Percentiles rank a stretch among this genome's conserved stretches.
Evolutionary conservation across 30 jellyfish, hydroid and myxozoan species (phyloP).

Genomic region (Rhopilema esculentum): DNA sequence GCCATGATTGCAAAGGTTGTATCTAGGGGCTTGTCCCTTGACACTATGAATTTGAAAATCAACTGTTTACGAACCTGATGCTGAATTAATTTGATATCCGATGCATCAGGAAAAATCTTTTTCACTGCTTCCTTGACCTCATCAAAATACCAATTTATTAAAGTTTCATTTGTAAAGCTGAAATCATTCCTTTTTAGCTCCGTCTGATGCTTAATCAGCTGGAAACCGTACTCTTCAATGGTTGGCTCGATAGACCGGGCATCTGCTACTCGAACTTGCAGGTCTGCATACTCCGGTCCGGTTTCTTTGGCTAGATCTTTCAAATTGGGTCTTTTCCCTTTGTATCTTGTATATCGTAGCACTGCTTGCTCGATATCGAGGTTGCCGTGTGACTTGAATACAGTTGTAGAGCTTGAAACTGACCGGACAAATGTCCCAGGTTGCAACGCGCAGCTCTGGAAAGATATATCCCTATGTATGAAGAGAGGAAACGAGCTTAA

Average conservation of each 20-base stretch:
- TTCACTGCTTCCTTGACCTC: conserved; percentile 14
- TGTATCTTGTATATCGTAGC: background rate
- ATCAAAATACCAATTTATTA: background rate
- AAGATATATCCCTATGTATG: too few species aligned
- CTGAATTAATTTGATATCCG: background rate
- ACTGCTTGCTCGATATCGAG: background rate
- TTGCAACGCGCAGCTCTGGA: too few species aligned
- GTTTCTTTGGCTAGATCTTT: background rate
- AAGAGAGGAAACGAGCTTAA: too few species aligned
- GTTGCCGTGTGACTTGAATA: background rate
- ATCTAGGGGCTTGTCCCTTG: too few species aligned
- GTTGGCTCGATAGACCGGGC: conserved; percentile 3
- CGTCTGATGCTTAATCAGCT: background rate
- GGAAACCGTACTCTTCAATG: background rate
- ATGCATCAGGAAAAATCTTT: conserved; percentile 21
- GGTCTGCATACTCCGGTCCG: background rate
- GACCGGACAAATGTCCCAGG: too few species aligned
- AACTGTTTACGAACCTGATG: background rate
- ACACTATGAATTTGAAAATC: too few species aligned
- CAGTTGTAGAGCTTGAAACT: background rate
- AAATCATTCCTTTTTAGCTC: background rate
- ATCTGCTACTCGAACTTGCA: background rate
- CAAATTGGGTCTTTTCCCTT: background rate
- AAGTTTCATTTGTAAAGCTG: background rate
- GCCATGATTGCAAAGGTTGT: too few species aligned